These are phyloP conservation scores for Dendroctonus valens DNA, from an alignment of 1,140 invertebrate species.

Conservation along the genomic window DNA sequence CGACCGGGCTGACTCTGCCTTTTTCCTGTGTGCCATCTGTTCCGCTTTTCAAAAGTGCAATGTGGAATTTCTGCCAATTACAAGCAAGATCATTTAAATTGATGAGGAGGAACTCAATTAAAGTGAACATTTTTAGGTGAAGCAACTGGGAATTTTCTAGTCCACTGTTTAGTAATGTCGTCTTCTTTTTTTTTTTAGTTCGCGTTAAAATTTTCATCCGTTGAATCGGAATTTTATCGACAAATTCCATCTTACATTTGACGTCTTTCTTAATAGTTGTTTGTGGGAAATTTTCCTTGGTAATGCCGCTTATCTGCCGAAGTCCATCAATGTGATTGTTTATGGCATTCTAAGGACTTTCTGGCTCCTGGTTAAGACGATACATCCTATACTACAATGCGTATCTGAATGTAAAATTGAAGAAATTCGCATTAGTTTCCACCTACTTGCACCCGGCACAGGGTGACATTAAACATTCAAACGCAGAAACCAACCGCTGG, in stretches of 20 bases:
- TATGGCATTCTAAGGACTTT: not conserved
- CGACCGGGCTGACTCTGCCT: no score
- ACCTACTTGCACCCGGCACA: not conserved
- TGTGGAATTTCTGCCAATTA: no score
- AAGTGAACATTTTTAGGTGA: no score
- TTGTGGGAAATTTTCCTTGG: not conserved
- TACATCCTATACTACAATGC: not conserved
- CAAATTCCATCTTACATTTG: slow-evolving; percentile 2
- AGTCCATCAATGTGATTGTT: not conserved
- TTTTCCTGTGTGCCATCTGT: no score
- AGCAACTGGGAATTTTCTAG: no score
- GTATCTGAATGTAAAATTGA: not conserved
- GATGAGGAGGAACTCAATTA: no score
- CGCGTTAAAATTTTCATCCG: not conserved
- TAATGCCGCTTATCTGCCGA: not conserved
- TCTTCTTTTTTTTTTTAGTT: no score
- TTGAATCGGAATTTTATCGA: slow-evolving; percentile 8
- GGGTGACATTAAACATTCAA: slow-evolving; percentile 4
- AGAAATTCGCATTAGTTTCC: not conserved
- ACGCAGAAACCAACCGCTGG: slow-evolving; percentile 5
- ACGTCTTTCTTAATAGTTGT: slow-evolving; percentile 5
- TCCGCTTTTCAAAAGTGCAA: no score
- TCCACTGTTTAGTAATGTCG: no score
- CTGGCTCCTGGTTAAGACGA: not conserved
- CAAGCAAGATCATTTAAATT: no score